These are phyloP conservation scores for Tetragnatha montana DNA, from an alignment of 2,888 invertebrate genomes.

Conservation along the genomic window DNA sequence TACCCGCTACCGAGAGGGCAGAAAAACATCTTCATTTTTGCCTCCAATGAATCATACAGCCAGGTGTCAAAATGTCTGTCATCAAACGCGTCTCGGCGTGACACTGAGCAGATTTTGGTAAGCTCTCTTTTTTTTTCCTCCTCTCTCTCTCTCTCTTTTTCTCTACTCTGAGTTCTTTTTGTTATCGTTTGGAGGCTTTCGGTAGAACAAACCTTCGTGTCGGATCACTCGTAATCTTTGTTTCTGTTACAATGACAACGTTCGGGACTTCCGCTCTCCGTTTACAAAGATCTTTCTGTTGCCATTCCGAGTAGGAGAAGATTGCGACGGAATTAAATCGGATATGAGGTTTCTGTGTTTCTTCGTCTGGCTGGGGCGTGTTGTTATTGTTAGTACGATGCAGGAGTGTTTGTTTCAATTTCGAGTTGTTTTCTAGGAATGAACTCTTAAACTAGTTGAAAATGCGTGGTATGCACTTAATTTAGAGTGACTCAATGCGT, in stretches of 20 bases:
- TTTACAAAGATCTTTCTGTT: conserved; percentile 50
- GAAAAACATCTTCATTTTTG: neutral
- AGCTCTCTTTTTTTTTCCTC: neutral
- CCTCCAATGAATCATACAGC: conserved; percentile 19
- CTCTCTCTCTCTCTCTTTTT: too few species aligned
- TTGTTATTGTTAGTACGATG: too few species aligned
- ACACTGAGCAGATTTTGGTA: conserved; percentile 35
- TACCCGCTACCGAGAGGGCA: neutral
- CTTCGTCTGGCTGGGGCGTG: too few species aligned
- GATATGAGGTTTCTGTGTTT: too few species aligned
- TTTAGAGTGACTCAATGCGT: too few species aligned
- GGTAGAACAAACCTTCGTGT: conserved; percentile 20
- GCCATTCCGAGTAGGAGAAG: conserved; percentile 6
- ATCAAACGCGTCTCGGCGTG: conserved; percentile 31
- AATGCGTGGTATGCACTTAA: too few species aligned
- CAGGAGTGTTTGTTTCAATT: too few species aligned
- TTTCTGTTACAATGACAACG: conserved; percentile 52
- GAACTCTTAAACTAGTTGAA: too few species aligned
- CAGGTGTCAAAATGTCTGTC: conserved; percentile 66
- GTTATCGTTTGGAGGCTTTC: neutral
- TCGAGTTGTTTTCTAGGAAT: too few species aligned
- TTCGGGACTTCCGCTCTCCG: conserved; percentile 37
- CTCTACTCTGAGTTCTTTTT: neutral
- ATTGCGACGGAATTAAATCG: neutral
- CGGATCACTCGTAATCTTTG: conserved; percentile 56